Percentiles rank a stretch among this genome's conserved stretches.
Evolutionary conservation across 2,113 vertebrate species (phyloP).

Genomic region (Eurystomus gularis): DNA sequence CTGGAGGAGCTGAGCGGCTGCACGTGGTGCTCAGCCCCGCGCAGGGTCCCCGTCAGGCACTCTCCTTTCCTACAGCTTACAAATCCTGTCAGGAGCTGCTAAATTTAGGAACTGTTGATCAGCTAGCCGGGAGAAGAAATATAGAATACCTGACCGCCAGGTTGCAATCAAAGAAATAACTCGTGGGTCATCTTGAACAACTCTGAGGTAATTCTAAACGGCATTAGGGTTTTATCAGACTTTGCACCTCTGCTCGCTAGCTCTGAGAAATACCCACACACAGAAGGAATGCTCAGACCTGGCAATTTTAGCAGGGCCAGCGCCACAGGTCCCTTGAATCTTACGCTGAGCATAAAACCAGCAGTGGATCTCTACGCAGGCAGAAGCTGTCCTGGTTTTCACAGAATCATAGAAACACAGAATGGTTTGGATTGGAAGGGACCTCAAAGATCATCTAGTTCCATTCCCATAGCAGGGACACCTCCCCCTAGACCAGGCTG

Average conservation of each 20-base stretch:
- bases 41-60: background rate
- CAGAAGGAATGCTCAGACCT: too few relatives aligned
- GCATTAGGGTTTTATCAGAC: background rate
- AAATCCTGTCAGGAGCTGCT: fast-evolving
- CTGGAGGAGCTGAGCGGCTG: fast-evolving
- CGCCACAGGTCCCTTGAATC: fast-evolving
- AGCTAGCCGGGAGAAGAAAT: background rate
- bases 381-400: background rate
- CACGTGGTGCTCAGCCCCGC: background rate
- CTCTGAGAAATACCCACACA: too few relatives aligned
- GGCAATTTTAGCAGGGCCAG: background rate
- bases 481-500: too few relatives aligned
- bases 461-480: too few relatives aligned
- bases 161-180: background rate
- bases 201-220: background rate
- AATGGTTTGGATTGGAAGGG: too few relatives aligned
- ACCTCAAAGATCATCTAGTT: too few relatives aligned
- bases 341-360: fast-evolving
- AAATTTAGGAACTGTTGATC: background rate
- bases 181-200: background rate
- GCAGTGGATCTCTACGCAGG: fast-evolving
- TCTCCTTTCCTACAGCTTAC: fast-evolving
- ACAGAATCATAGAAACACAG: too few relatives aligned
- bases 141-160: background rate
- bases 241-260: background rate